Conservation (phyloP, 1,140 invertebrate genomes). For the Drosophila insularis region DNA sequence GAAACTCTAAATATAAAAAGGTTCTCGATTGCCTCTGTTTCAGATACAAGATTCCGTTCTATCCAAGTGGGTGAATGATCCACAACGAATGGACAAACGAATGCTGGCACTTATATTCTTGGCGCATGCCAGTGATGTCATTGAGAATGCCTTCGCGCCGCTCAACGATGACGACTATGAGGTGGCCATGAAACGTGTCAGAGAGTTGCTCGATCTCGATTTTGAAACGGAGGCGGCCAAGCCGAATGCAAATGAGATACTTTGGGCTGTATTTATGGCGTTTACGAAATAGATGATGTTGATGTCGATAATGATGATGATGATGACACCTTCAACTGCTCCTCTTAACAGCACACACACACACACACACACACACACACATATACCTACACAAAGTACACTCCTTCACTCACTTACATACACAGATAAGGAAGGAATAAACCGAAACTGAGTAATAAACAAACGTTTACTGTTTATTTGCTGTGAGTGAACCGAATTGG, state of each 20-base stretch:
- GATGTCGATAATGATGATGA: neutral
- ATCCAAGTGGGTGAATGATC: conserved; percentile 98
- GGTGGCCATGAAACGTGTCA: conserved; percentile 97
- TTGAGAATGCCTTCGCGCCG: conserved; percentile 99
- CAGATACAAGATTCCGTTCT: conserved; percentile 98
- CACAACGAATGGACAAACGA: conserved; percentile 97
- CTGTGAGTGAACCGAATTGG: conserved; percentile 39
- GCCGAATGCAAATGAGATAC: conserved; percentile 93
- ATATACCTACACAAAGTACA: conserved; percentile 30
- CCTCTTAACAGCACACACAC: conserved; percentile 37
- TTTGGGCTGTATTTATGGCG: conserved; percentile 99
- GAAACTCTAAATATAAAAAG: no score
- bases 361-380: conserved; percentile 24
- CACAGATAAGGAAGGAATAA: conserved; percentile 16
- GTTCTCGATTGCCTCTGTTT: neutral
- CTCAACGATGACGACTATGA: conserved; percentile 99
- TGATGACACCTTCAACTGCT: conserved; percentile 25
- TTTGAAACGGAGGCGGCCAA: conserved; percentile 97
- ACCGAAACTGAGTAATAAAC: conserved; percentile 31
- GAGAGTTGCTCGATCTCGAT: conserved; percentile 97
- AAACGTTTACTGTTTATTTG: conserved; percentile 53
- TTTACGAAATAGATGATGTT: conserved; percentile 93
- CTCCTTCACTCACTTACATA: neutral
- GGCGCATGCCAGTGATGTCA: conserved; percentile 98
- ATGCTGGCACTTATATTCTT: conserved; percentile 96